These are phyloP conservation scores for Rattus rattus DNA, from an alignment of 2,113 vertebrate species.

Conservation along the genomic window DNA sequence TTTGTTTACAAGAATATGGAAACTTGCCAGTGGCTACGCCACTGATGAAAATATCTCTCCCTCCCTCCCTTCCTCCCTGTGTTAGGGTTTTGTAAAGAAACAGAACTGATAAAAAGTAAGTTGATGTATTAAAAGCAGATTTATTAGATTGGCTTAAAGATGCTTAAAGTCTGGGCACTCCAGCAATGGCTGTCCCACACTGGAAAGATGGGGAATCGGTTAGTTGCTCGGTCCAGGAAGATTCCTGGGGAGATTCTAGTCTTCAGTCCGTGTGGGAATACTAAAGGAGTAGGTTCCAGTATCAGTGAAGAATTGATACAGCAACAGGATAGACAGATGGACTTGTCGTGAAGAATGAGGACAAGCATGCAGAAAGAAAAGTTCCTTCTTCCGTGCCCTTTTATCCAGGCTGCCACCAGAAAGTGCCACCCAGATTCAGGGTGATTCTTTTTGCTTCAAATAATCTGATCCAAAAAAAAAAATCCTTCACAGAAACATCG, in stretches of 20 bases:
- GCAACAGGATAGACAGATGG: neutral
- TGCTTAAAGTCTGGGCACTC: neutral
- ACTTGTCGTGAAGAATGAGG: neutral
- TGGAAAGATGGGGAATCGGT: neutral
- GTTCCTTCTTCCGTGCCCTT: neutral
- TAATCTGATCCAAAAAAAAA: neutral
- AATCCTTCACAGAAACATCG: neutral
- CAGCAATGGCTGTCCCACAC: neutral
- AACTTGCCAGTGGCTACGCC: neutral
- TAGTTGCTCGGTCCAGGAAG: neutral
- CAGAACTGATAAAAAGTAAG: neutral
- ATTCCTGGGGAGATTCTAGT: neutral
- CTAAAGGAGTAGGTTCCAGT: neutral
- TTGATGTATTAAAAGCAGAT: neutral
- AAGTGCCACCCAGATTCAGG: neutral
- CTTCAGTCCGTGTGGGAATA: neutral
- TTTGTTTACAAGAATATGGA: neutral
- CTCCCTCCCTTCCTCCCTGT: neutral
- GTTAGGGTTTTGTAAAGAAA: neutral
- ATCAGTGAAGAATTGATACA: neutral
- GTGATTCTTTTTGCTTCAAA: neutral
- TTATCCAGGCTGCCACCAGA: no score
- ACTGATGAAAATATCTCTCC: neutral
- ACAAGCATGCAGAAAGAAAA: neutral
- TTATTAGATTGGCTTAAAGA: neutral